Evolutionary conservation across 2,797 vertebrate species (phyloP), one percentile per base, ranked within the genome.

Genomic region (Glossophaga mutica): DNA sequence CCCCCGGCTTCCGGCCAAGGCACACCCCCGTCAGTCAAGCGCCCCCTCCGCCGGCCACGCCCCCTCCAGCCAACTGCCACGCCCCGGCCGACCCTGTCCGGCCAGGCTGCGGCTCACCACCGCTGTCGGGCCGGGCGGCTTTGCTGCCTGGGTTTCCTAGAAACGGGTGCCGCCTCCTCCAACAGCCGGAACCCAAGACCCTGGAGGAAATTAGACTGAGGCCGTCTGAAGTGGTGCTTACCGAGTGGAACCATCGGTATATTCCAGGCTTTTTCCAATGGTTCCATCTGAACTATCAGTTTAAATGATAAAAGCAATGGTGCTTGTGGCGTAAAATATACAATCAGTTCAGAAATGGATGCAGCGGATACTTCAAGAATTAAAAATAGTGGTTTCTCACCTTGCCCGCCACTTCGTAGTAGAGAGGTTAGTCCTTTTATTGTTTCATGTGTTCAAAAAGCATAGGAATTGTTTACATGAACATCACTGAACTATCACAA

Each of bases 81-180:
- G 24, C 67, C 52, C 24, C 8, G 19, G 2, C 70, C 0, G 26
- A 37, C 48, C 46, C 21, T 1, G 16, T 62, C 90, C 79, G 2
- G 3, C 37, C 50, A 1, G 3, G 42, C 68, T 4, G 59, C 70
- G 39, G 6, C 59, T 15, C 21, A 44, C 19, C 19, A 2, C 10
- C 2, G 39, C 29, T 1, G 29, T 7, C 4, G 21, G 9, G 18
- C 19, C 2, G 7, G 7, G 2, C 18, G 39, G 39, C 39, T n/a
- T 32, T n/a, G 26, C 57, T 14, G 42, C 32, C 15, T 2, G 3
- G 42, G 12, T 29, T 65, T 55, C 73, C 50, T 59, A 6, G 37
- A 50, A 44, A 65, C 42, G 0, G 12, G 34, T 9, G 65, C 16
- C 2, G n/a, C 39, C 6, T 62, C 19, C 34, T 24, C 2, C 24